Evolutionary conservation across 2,888 invertebrate genomes (phyloP).

Genomic region (Ditylenchus weischeri): DNA sequence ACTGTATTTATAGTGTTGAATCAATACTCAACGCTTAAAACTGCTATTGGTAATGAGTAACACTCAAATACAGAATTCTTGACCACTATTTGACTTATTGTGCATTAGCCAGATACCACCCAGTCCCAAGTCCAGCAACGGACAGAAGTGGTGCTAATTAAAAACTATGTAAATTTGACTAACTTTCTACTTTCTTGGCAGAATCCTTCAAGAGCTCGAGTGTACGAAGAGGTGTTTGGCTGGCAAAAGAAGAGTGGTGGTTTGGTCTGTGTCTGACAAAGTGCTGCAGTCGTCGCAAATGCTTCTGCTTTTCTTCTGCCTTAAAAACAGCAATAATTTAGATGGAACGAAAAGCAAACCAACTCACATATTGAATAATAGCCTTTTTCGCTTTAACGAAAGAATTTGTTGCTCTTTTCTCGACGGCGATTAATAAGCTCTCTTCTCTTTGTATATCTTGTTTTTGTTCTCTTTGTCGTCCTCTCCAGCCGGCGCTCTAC

Average conservation of each 20-base stretch:
- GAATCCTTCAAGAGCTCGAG: constrained; percentile 70
- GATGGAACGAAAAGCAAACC: not conserved
- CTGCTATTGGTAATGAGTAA: no score
- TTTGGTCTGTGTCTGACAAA: constrained; percentile 83
- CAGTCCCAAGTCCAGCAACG: no score
- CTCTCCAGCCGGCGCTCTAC: constrained; percentile 91
- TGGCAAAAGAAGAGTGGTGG: constrained; percentile 85
- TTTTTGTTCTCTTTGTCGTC: constrained; percentile 82
- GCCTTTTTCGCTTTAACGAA: constrained; percentile 78
- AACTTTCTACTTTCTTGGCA: constrained; percentile 60
- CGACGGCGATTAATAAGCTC: constrained; percentile 80
- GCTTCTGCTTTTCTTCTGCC: constrained; percentile 78
- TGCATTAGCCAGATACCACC: no score
- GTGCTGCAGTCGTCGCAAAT: constrained; percentile 72
- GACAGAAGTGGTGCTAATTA: not conserved
- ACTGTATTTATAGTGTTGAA: no score
- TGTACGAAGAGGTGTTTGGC: constrained; percentile 72
- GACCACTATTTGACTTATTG: no score
- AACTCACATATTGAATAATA: constrained; percentile 48
- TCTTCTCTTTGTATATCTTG: constrained; percentile 67
- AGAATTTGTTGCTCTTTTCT: constrained; percentile 81
- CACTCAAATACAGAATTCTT: not conserved
- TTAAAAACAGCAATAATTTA: constrained; percentile 44
- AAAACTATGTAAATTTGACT: constrained; percentile 4
- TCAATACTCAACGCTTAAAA: no score